These are phyloP conservation scores for Cecropterus lyciades DNA, from an alignment of 1,140 invertebrate genomes.

Conservation along the genomic window DNA sequence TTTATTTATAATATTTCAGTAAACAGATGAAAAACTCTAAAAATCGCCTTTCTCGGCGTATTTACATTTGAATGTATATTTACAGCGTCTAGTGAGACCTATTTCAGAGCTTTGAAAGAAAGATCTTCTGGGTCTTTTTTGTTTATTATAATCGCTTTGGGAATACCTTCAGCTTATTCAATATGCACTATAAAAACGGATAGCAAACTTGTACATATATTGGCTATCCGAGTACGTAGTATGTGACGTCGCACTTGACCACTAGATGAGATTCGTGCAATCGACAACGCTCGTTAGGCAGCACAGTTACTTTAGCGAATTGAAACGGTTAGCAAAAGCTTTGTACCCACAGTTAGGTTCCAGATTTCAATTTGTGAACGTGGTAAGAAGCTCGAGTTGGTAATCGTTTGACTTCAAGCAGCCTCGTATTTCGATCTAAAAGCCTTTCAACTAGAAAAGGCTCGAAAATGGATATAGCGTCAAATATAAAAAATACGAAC, in stretches of 20 bases:
- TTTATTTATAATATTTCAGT: too few relatives aligned
- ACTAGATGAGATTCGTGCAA: constrained; percentile 2
- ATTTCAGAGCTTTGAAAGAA: too few relatives aligned
- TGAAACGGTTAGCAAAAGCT: constrained; percentile 22
- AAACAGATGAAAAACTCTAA: too few relatives aligned
- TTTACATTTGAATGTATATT: too few relatives aligned
- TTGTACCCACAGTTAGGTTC: background rate
- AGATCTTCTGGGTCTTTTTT: too few relatives aligned
- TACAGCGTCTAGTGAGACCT: too few relatives aligned
- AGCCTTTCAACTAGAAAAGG: background rate
- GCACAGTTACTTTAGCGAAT: constrained; percentile 17
- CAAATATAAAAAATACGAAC: background rate
- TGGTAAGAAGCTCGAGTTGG: background rate
- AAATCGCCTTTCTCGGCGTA: too few relatives aligned
- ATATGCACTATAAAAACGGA: background rate
- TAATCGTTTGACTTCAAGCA: background rate
- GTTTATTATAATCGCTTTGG: background rate
- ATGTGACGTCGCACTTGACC: background rate
- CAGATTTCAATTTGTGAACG: constrained; percentile 16
- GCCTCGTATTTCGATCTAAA: background rate
- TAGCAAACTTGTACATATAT: background rate
- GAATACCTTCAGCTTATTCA: background rate
- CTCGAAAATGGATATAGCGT: background rate
- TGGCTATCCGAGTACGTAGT: background rate
- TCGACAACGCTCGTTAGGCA: constrained; percentile 18